Conservation (phyloP, 2,113 vertebrate genomes). For the Gallinago media region DNA sequence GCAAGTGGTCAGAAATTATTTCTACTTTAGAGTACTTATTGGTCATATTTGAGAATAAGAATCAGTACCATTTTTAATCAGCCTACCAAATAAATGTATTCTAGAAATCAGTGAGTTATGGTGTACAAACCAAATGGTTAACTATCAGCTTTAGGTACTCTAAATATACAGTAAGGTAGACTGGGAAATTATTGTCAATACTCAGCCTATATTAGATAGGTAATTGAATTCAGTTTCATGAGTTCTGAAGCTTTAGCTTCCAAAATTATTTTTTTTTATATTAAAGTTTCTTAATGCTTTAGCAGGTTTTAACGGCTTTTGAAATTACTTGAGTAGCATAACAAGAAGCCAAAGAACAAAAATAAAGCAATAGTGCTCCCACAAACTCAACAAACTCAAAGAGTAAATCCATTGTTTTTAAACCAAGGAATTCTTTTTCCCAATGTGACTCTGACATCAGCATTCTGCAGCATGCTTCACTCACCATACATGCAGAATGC, state of each 20-base stretch:
- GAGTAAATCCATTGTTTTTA: neutral
- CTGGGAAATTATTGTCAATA: neutral
- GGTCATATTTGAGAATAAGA: neutral
- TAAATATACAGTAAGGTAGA: neutral
- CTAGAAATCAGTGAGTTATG: neutral
- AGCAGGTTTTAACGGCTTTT: neutral
- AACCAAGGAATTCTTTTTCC: neutral
- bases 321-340: neutral
- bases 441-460: neutral
- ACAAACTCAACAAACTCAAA: neutral
- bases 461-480: conserved; percentile 32
- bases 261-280: neutral
- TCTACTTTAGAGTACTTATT: neutral
- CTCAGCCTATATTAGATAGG: neutral
- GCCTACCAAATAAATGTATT: neutral
- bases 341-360: neutral
- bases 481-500: conserved; percentile 34
- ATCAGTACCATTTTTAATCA: neutral
- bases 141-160: neutral
- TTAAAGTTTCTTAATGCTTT: neutral
- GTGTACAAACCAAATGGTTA: neutral
- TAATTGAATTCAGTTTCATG: neutral
- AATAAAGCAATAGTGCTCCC: neutral
- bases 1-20: neutral
- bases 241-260: neutral